phyloP scores from a whole-genome alignment of 2,888 invertebrate genomes.

The Caenorhabditis sp. region DNA sequence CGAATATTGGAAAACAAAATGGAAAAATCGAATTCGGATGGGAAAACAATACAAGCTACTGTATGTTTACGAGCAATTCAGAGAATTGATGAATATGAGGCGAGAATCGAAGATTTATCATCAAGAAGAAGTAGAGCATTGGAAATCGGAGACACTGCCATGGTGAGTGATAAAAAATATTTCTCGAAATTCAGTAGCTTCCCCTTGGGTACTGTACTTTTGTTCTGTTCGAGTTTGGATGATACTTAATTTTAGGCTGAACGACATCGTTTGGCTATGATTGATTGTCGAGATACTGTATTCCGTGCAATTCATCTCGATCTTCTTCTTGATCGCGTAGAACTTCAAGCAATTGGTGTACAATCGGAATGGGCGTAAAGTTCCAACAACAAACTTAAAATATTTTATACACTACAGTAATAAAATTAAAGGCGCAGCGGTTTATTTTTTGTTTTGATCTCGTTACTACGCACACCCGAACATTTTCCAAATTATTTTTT shows the following conservation, averaged over 20 bases:
- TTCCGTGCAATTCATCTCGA: slow-evolving; percentile 61
- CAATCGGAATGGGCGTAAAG: slow-evolving; percentile 40
- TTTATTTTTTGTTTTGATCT: background rate
- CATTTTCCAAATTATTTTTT: background rate
- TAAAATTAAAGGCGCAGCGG: background rate
- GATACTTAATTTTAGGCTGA: slow-evolving; percentile 62
- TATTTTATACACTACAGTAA: background rate
- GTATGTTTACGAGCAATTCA: slow-evolving; percentile 59
- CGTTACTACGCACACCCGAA: background rate
- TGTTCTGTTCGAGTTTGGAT: too few species aligned
- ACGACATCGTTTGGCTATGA: slow-evolving; percentile 53
- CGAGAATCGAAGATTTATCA: slow-evolving; percentile 50
- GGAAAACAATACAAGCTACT: slow-evolving; percentile 54
- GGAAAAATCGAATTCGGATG: slow-evolving; percentile 40
- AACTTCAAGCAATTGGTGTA: slow-evolving; percentile 49
- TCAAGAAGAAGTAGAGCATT: slow-evolving; percentile 49
- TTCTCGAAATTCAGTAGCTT: too few species aligned
- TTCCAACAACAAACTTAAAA: background rate
- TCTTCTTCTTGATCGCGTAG: slow-evolving; percentile 50
- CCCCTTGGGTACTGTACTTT: too few species aligned
- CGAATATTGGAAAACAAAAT: slow-evolving; percentile 52
- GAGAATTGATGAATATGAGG: slow-evolving; percentile 60
- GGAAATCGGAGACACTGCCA: slow-evolving; percentile 31
- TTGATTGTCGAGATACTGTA: slow-evolving; percentile 63
- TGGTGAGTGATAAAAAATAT: slow-evolving; percentile 16